Conservation (phyloP, 2,113 vertebrate genomes). For the Lasiurus borealis region DNA sequence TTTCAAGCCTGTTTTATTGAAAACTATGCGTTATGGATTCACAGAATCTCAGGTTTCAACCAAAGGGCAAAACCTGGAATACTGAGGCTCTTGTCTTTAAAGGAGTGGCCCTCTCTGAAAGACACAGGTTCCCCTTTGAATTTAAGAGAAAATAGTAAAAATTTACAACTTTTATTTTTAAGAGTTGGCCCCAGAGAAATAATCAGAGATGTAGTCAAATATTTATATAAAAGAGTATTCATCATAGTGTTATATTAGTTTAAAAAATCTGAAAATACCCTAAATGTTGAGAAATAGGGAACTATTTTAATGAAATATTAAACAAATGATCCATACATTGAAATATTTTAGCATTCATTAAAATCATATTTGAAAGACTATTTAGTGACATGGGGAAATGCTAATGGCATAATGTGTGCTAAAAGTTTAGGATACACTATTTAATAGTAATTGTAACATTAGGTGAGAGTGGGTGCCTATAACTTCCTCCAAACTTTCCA, state of each 20-base stretch:
- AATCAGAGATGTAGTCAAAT: constrained; percentile 1
- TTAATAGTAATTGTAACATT: not conserved
- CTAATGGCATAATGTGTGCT: not conserved
- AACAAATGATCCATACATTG: not conserved
- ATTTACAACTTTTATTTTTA: not conserved
- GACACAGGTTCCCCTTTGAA: not conserved
- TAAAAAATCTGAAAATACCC: not conserved
- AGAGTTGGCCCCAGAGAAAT: constrained; percentile 19
- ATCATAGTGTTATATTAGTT: not conserved
- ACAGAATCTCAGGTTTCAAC: not conserved
- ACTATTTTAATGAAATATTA: constrained; percentile 9
- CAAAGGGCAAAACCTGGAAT: not conserved
- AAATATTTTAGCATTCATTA: not conserved
- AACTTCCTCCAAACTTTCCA: not conserved
- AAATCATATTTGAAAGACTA: constrained; percentile 10
- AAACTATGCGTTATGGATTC: not conserved
- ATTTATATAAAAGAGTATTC: not conserved
- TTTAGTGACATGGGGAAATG: constrained; percentile 21
- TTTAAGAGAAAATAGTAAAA: not conserved
- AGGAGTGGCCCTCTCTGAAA: not conserved
- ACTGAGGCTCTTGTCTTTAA: not conserved
- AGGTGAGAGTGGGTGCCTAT: not conserved
- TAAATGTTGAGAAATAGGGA: not conserved
- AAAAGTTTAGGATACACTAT: not conserved
- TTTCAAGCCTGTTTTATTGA: not conserved